Percentiles rank a stretch among this genome's conserved stretches.
phyloP scores from a whole-genome alignment of 2,797 vertebrate species.

The Ambastaia sidthimunki region DNA sequence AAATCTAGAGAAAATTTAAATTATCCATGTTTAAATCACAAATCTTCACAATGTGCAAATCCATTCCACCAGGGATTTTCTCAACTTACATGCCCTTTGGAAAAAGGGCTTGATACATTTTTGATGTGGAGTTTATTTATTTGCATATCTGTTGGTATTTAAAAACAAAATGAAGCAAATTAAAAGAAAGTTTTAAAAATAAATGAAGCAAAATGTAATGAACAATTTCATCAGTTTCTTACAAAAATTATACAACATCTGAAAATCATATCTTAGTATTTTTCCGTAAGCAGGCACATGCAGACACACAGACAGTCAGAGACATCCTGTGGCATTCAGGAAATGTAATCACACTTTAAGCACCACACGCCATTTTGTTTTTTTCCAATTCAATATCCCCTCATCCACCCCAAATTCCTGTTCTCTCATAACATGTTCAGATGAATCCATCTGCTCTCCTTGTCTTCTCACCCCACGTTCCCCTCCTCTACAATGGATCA shows the following conservation, averaged over 20 bases:
- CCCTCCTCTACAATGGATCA: conserved; percentile 72
- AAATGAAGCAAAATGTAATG: conserved; percentile 38
- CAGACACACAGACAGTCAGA: background rate
- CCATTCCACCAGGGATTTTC: conserved; percentile 38
- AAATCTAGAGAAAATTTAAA: background rate
- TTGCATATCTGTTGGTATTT: conserved; percentile 48
- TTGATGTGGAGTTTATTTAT: conserved; percentile 57
- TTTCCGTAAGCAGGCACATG: background rate
- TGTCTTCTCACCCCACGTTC: conserved; percentile 68
- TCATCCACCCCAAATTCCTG: conserved; percentile 71
- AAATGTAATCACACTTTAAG: conserved; percentile 56
- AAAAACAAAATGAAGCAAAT: conserved; percentile 22
- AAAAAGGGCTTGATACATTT: conserved; percentile 52
- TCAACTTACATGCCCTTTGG: conserved; percentile 41
- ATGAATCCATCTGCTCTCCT: conserved; percentile 78
- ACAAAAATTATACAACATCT: conserved; percentile 19
- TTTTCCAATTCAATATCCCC: conserved; percentile 66
- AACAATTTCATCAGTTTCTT: conserved; percentile 29
- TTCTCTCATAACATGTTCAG: conserved; percentile 74
- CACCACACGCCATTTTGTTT: conserved; percentile 44
- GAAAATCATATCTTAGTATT: background rate
- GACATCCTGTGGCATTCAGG: conserved; percentile 28
- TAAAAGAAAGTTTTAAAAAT: conserved; percentile 5
- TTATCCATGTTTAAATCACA: background rate
- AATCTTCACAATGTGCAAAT: conserved; percentile 8